Percentiles rank a stretch among this genome's conserved stretches.
Conservation (phyloP, 2,888 invertebrate species). For the Chrysomela aeneicollis region DNA sequence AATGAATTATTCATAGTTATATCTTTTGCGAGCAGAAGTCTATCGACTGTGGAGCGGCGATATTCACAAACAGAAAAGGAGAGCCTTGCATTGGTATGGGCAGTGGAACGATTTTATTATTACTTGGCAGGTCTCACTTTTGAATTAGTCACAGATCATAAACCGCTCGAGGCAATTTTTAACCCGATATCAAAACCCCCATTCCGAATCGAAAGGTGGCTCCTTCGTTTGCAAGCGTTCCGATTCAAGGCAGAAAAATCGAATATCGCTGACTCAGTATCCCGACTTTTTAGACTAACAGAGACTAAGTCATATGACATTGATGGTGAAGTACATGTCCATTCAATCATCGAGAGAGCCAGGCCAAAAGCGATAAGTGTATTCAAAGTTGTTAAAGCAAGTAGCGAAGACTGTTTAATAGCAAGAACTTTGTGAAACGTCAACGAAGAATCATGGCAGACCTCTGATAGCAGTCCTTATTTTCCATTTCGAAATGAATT, state of each 20-base stretch:
- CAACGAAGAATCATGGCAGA: background rate
- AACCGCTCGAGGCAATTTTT: constrained; percentile 55
- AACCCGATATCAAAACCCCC: constrained; percentile 42
- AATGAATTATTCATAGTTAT: constrained; percentile 39
- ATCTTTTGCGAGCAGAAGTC: constrained; percentile 45
- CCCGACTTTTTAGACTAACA: constrained; percentile 30
- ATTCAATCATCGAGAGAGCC: constrained; percentile 26
- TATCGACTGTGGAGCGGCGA: constrained; percentile 39
- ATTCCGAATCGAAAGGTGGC: constrained; percentile 41
- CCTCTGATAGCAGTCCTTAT: background rate
- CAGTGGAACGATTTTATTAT: too few relatives aligned
- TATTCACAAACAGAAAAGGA: too few relatives aligned
- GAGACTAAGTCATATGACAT: constrained; percentile 24
- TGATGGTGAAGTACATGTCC: constrained; percentile 33
- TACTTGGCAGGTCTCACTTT: constrained; percentile 59
- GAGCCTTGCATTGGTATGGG: too few relatives aligned
- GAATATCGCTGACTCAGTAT: constrained; percentile 44
- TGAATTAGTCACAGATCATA: constrained; percentile 50
- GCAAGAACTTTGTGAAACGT: background rate
- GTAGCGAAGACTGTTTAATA: constrained; percentile 6
- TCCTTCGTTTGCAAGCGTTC: constrained; percentile 39
- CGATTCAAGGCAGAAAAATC: constrained; percentile 37
- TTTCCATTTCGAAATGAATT: constrained; percentile 26
- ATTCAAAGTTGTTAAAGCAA: constrained; percentile 10
- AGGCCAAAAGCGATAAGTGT: constrained; percentile 33